phyloP scores from a whole-genome alignment of 2,113 vertebrate genomes.

The Chaetodon trifascialis region DNA sequence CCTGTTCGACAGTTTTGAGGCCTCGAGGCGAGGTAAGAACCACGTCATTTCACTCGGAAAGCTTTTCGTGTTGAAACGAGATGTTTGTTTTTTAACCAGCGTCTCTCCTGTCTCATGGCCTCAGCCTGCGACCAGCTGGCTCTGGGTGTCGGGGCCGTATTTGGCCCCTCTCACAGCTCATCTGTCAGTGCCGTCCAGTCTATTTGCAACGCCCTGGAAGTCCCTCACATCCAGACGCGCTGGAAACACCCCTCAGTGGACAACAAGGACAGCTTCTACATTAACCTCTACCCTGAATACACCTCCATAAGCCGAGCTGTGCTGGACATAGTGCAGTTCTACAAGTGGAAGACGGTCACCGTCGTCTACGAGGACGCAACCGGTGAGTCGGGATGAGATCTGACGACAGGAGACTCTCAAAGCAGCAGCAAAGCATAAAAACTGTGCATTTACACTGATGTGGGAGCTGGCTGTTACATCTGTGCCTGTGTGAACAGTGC shows the following conservation, averaged over 20 bases:
- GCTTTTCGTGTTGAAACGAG: neutral
- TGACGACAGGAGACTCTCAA: neutral
- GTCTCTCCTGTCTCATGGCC: neutral
- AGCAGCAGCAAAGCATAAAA: conserved; percentile 12
- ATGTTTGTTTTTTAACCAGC: neutral
- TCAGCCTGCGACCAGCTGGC: conserved; percentile 97
- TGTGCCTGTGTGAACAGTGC: neutral
- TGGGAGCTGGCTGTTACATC: no score
- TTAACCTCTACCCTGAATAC: conserved; percentile 97
- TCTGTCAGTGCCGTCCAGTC: conserved; percentile 97
- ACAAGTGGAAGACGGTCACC: conserved; percentile 95
- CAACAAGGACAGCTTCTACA: conserved; percentile 94
- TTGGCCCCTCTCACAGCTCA: conserved; percentile 96
- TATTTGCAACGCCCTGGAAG: conserved; percentile 97
- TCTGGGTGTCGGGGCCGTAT: conserved; percentile 94
- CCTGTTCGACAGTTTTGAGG: conserved; percentile 98
- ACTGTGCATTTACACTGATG: no score
- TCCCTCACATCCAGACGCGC: conserved; percentile 97
- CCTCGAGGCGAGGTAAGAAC: conserved; percentile 93
- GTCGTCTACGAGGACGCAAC: conserved; percentile 98
- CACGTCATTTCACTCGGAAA: neutral
- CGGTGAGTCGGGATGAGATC: conserved; percentile 81
- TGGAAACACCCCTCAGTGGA: conserved; percentile 97
- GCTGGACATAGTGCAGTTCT: conserved; percentile 94
- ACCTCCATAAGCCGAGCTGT: conserved; percentile 94